These are phyloP conservation scores for Gymnodraco acuticeps DNA, from an alignment of 2,797 vertebrate species.

Conservation along the genomic window DNA sequence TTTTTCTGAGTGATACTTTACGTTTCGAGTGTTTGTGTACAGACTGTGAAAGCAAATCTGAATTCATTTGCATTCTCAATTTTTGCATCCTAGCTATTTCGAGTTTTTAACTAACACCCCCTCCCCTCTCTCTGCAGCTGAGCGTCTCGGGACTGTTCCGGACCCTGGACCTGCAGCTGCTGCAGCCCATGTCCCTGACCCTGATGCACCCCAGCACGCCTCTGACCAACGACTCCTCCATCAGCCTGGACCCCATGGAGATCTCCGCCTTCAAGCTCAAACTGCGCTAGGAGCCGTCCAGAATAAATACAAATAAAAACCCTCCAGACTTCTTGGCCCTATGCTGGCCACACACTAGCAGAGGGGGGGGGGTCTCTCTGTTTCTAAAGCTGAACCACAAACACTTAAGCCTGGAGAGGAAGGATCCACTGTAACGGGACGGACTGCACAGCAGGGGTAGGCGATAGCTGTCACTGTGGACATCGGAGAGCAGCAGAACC, in stretches of 20 bases:
- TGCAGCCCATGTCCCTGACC: slow-evolving; percentile 93
- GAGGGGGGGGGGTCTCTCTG: slow-evolving; percentile 36
- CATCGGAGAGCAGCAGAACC: slow-evolving; percentile 27
- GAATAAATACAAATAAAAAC: not conserved
- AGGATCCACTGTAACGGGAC: slow-evolving; percentile 63
- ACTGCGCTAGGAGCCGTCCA: slow-evolving; percentile 85
- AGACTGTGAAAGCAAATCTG: too few relatives aligned
- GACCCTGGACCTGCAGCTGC: slow-evolving; percentile 89
- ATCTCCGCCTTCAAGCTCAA: slow-evolving; percentile 93
- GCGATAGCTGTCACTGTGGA: slow-evolving; percentile 53
- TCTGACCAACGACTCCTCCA: slow-evolving; percentile 86
- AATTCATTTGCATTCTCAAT: too few relatives aligned
- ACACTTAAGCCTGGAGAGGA: slow-evolving; percentile 34
- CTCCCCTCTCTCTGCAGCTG: slow-evolving; percentile 79
- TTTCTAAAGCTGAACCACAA: slow-evolving; percentile 57
- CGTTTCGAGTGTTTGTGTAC: too few relatives aligned
- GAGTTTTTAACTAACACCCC: not conserved
- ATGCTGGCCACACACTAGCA: slow-evolving; percentile 31
- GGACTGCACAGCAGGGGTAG: slow-evolving; percentile 74
- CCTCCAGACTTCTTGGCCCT: slow-evolving; percentile 42
- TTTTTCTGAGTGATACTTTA: too few relatives aligned
- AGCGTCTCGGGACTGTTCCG: slow-evolving; percentile 89
- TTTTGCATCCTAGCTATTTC: not conserved
- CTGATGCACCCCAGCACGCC: slow-evolving; percentile 89
- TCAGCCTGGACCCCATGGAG: slow-evolving; percentile 95